Base-by-base conservation (phyloP, 1,140 invertebrate genomes). In the Agrilus planipennis region DNA sequence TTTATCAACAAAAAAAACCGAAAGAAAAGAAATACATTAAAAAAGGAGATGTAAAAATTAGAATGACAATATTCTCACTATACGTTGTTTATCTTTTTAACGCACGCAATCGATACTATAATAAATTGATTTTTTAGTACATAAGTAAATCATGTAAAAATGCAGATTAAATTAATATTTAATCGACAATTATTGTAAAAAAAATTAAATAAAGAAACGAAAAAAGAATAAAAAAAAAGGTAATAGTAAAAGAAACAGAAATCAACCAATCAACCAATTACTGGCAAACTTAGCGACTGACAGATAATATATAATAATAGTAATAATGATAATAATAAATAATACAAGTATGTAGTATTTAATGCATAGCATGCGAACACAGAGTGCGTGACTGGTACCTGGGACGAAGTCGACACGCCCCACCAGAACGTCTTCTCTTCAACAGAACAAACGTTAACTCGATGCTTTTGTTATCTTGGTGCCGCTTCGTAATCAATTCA, bases 261-360 rank as follows among this genome's bases (percentile, higher is more conserved):
- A n/a, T n/a, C n/a, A n/a, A n/a, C n/a, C n/a, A n/a, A n/a, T n/a
- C n/a, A n/a, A n/a, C n/a, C n/a, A 55, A 56, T 49, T 55, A 60
- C 54, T 55, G 54, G 55, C 49, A 57, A 58, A 58, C 55, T 56
- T 58, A 60, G 57, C 55, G 51, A 60, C 55, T 58, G 55, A 60
- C 55, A 57, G 46, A 48, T 34, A 47, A n/a, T n/a, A n/a, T n/a
- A n/a, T n/a, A n/a, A n/a, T n/a, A n/a, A n/a, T n/a, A n/a, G n/a
- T n/a, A n/a, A n/a, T n/a, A n/a, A n/a, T n/a, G n/a, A n/a, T n/a
- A n/a, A n/a, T n/a, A n/a, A n/a, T n/a, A n/a, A n/a, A n/a, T n/a
- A n/a, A n/a, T n/a, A n/a, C n/a, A n/a, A n/a, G 41, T 40, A 55
- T 58, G 55, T 54, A 58, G 47, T n/a, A n/a, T n/a, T n/a, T 36